These are phyloP conservation scores for Mycteria americana DNA, from an alignment of 2,797 vertebrate genomes.

Conservation along the genomic window DNA sequence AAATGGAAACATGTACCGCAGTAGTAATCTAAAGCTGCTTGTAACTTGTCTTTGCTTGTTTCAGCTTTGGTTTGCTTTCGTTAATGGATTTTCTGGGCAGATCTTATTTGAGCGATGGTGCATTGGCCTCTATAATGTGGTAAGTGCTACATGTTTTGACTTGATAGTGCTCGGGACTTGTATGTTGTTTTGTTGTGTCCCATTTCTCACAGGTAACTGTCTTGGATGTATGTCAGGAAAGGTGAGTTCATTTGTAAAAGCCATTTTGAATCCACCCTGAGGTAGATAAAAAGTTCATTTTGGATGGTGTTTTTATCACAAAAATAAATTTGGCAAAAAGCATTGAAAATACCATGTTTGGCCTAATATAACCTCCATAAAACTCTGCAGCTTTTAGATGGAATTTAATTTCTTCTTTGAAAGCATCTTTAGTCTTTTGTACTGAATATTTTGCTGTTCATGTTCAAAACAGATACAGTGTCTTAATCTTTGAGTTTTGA, in stretches of 20 bases:
- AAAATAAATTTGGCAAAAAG: background rate
- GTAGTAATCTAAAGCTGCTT: conserved; percentile 72
- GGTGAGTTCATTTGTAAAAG: conserved; percentile 27
- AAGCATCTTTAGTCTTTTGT: background rate
- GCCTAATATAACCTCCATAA: background rate
- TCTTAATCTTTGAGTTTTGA: background rate
- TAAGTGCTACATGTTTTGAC: conserved; percentile 76
- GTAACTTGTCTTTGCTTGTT: conserved; percentile 73
- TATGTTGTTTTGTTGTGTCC: conserved; percentile 30
- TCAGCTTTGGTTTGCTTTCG: conserved; percentile 99
- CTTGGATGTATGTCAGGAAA: conserved; percentile 6
- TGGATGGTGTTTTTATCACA: conserved; percentile 11
- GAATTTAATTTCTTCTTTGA: background rate
- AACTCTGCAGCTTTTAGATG: background rate
- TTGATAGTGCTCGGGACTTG: background rate
- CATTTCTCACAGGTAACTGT: conserved; percentile 45
- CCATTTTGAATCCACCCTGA: background rate
- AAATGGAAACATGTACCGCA: conserved; percentile 56
- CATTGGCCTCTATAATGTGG: conserved; percentile 98
- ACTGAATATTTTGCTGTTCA: background rate
- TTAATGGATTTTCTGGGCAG: conserved; percentile 99
- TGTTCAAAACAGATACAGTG: background rate
- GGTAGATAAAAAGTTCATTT: background rate
- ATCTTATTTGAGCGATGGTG: conserved; percentile 99
- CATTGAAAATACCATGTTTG: conserved; percentile 44